Percentiles rank a stretch among this genome's conserved stretches.
Conservation (phyloP, 2,797 vertebrate genomes). For the Crenuchus spilurus region DNA sequence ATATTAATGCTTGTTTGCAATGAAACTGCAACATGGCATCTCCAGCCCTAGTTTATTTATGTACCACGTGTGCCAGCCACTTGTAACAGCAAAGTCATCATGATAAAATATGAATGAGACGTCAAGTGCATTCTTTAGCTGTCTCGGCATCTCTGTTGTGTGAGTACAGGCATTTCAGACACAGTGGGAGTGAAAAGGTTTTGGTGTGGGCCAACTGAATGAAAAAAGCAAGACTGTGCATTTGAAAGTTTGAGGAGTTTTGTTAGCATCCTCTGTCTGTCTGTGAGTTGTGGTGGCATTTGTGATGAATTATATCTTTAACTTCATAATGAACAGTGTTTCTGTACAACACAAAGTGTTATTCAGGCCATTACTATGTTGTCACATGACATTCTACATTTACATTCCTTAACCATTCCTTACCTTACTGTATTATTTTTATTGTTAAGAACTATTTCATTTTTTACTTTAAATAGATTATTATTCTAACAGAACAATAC, state of each 20-base stretch:
- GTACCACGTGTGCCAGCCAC: constrained; percentile 37
- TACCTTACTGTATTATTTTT: too few relatives aligned
- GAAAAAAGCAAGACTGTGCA: not conserved
- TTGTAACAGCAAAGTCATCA: constrained; percentile 60
- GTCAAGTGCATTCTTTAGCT: constrained; percentile 52
- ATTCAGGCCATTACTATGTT: not conserved
- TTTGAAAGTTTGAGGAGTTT: constrained; percentile 6
- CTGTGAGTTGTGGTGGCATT: not conserved
- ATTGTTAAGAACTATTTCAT: too few relatives aligned
- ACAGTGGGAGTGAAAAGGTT: constrained; percentile 3
- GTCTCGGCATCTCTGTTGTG: constrained; percentile 30
- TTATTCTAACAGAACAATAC: too few relatives aligned
- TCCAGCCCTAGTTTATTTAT: constrained; percentile 73
- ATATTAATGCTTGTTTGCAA: constrained; percentile 71
- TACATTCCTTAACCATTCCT: too few relatives aligned
- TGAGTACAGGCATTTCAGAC: constrained; percentile 17
- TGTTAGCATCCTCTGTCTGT: not conserved
- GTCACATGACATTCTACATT: too few relatives aligned
- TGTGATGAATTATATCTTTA: not conserved
- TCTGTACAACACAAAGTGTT: not conserved
- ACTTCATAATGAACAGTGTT: not conserved
- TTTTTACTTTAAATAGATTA: too few relatives aligned
- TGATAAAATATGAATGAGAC: constrained; percentile 75
- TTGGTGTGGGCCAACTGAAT: constrained; percentile 3
- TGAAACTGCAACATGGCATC: constrained; percentile 62